phyloP scores from a whole-genome alignment of 2,113 vertebrate species.

The Cebus imitator region DNA sequence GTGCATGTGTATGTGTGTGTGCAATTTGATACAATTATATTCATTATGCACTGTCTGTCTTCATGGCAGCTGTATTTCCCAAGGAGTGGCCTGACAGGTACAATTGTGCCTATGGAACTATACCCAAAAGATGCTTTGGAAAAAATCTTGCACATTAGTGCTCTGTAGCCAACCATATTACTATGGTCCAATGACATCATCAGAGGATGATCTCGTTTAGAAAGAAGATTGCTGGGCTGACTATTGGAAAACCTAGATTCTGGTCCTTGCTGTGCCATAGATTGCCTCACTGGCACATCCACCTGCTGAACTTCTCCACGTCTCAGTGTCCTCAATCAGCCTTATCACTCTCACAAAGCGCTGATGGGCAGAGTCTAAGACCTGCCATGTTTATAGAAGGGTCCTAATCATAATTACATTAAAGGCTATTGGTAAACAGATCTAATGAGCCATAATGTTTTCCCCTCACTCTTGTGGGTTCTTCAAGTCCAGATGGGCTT shows the following conservation, averaged over 20 bases:
- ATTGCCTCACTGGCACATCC: not conserved
- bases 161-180: not conserved
- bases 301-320: not conserved
- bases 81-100: accelerated
- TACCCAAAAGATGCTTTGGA: not conserved
- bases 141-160: not conserved
- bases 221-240: not conserved
- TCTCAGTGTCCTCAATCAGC: not conserved
- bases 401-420: not conserved
- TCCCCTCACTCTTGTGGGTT: not conserved
- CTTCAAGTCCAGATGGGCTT: not conserved
- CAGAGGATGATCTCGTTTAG: not conserved
- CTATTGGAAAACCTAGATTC: not conserved
- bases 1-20: not conserved
- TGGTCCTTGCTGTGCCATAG: not conserved
- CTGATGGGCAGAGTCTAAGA: not conserved
- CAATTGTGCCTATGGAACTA: not conserved
- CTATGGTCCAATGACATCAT: not conserved
- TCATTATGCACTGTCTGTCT: not conserved
- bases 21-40: not conserved
- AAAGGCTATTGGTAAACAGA: not conserved
- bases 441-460: not conserved
- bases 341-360: not conserved
- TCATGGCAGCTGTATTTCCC: not conserved
- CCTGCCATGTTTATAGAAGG: not conserved